These are phyloP conservation scores for Trichonephila clavipes DNA, from an alignment of 1,140 invertebrate species.

Conservation along the genomic window DNA sequence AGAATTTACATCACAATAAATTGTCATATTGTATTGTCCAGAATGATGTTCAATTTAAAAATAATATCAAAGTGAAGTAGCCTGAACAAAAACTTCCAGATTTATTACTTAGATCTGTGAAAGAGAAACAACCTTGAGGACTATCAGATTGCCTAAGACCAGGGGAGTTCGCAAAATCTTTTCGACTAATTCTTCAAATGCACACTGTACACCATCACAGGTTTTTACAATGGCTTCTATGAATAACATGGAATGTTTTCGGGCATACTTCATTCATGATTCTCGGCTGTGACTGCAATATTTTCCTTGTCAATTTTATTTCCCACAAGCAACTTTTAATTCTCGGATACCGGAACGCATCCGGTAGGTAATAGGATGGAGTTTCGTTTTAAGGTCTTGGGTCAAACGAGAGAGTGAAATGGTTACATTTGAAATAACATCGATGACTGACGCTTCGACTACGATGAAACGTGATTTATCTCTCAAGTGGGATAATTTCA, in stretches of 20 bases:
- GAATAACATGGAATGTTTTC: slow-evolving; percentile 96
- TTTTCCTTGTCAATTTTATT: too few species aligned
- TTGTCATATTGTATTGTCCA: not conserved
- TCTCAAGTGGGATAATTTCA: too few species aligned
- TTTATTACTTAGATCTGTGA: slow-evolving; percentile 53
- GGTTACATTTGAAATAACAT: too few species aligned
- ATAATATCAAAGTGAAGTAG: slow-evolving; percentile 64
- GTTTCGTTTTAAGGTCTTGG: too few species aligned
- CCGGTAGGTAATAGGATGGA: too few species aligned
- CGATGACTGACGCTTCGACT: too few species aligned
- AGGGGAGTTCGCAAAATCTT: slow-evolving; percentile 85
- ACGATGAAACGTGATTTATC: too few species aligned
- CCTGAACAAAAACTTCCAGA: slow-evolving; percentile 31
- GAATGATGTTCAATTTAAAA: not conserved
- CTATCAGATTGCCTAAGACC: slow-evolving; percentile 84
- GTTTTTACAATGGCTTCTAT: slow-evolving; percentile 99
- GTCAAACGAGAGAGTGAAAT: too few species aligned
- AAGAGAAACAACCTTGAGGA: slow-evolving; percentile 65
- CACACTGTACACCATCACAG: slow-evolving; percentile 86
- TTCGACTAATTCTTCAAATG: too few species aligned
- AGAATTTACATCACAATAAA: slow-evolving; percentile 3
- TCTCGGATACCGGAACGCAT: too few species aligned
- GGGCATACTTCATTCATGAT: slow-evolving; percentile 86
- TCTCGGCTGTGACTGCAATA: too few species aligned
- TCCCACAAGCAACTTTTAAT: too few species aligned